Conservation (phyloP, 2,888 invertebrate genomes). For the Piscicola geometra region DNA sequence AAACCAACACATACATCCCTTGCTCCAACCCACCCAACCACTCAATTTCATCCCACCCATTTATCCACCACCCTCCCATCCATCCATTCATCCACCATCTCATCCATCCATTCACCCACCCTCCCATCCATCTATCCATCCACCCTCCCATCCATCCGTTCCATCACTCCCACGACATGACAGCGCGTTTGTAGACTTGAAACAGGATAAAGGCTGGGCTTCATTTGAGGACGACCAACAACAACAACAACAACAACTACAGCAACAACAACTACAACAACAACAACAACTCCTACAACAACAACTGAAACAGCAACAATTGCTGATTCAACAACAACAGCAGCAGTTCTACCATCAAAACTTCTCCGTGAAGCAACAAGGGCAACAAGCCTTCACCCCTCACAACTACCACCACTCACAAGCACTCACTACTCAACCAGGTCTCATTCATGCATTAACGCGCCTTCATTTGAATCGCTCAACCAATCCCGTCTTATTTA, state of each 20-base stretch:
- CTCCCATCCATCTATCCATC: slow-evolving; percentile 11
- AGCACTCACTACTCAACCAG: not conserved
- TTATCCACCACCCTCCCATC: no score
- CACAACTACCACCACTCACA: no score
- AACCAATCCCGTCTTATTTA: no score
- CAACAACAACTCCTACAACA: not conserved
- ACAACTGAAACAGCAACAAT: not conserved
- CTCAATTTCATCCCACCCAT: no score
- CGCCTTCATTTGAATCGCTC: no score
- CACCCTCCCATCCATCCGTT: not conserved
- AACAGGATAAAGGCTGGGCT: slow-evolving; percentile 47
- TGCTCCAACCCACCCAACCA: no score
- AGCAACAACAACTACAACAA: not conserved
- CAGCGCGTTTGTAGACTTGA: slow-evolving; percentile 16
- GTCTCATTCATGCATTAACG: not conserved
- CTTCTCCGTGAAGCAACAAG: not conserved
- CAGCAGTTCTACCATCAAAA: slow-evolving; percentile 5
- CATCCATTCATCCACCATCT: not conserved
- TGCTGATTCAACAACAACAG: not conserved
- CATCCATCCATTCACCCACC: not conserved
- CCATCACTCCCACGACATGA: not conserved
- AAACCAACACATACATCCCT: no score
- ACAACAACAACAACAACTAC: slow-evolving; percentile 16
- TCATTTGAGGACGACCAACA: slow-evolving; percentile 50
- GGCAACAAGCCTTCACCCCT: no score